phyloP scores from a whole-genome alignment of 1,140 invertebrate species.

The Lasioglossum albipes region DNA sequence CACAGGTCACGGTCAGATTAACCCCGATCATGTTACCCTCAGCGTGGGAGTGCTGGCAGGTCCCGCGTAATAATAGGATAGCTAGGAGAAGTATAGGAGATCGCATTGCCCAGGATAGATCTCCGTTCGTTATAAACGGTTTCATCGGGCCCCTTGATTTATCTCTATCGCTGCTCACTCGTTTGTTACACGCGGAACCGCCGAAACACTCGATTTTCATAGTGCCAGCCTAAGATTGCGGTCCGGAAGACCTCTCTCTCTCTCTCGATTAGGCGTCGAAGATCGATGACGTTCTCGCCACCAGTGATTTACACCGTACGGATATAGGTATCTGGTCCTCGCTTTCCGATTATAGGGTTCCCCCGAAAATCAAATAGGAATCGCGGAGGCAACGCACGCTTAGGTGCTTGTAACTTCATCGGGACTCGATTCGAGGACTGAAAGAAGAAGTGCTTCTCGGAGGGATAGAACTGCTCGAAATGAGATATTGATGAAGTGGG shows the following conservation, averaged over 20 bases:
- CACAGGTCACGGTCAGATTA: constrained; percentile 79
- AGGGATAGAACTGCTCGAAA: background rate
- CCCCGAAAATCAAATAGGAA: background rate
- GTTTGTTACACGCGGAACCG: constrained; percentile 15
- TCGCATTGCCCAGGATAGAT: constrained; percentile 58
- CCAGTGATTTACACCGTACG: background rate
- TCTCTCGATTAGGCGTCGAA: background rate
- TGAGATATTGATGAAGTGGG: background rate
- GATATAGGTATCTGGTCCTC: too few species aligned
- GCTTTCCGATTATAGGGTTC: background rate
- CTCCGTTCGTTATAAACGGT: constrained; percentile 64
- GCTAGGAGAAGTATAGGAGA: constrained; percentile 60
- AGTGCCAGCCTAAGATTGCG: background rate
- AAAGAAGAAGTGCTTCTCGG: background rate
- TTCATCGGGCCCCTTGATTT: constrained; percentile 65
- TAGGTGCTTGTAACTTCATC: background rate
- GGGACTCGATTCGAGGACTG: background rate
- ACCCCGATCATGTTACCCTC: constrained; percentile 78
- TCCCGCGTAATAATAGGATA: constrained; percentile 77
- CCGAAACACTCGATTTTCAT: constrained; percentile 8
- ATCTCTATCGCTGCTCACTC: constrained; percentile 49
- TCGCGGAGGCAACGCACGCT: background rate
- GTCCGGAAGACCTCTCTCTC: background rate
- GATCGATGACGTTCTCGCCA: constrained; percentile 7
- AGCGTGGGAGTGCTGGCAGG: constrained; percentile 78